Conservation (phyloP, 2,888 invertebrate genomes). For the Hirtodrosophila duncani region DNA sequence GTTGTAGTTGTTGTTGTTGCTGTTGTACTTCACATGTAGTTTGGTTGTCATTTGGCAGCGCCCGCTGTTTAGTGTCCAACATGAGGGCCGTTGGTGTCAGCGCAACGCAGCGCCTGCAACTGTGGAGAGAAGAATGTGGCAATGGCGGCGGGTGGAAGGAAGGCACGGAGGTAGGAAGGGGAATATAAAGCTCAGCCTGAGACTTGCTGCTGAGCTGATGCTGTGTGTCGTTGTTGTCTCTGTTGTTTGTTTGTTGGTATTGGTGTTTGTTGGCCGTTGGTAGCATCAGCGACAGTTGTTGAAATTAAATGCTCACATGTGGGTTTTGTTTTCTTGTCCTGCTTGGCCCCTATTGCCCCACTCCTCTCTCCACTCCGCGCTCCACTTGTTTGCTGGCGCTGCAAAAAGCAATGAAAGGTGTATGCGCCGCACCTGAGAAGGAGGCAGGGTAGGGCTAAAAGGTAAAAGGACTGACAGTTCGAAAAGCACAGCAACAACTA, state of each 20-base stretch:
- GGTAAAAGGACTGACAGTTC: conserved; percentile 11
- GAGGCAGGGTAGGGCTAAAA: conserved; percentile 3
- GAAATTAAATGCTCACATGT: conserved; percentile 77
- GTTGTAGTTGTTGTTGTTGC: conserved; percentile 43
- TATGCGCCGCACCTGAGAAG: conserved; percentile 2
- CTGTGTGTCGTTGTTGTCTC: conserved; percentile 25
- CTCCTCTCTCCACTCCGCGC: no score
- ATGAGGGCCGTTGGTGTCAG: conserved; percentile 72
- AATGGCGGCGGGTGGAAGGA: conserved; percentile 1
- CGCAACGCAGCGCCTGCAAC: conserved; percentile 28
- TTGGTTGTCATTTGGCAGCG: conserved; percentile 74
- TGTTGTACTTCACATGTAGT: conserved; percentile 71
- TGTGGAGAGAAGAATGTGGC: conserved; percentile 4
- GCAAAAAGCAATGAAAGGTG: conserved; percentile 10
- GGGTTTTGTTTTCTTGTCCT: conserved; percentile 68
- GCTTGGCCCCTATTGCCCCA: no score
- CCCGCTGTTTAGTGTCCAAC: conserved; percentile 73
- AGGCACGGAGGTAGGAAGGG: background rate
- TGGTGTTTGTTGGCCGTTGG: conserved; percentile 51
- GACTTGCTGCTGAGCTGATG: conserved; percentile 29
- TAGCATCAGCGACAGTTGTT: conserved; percentile 72
- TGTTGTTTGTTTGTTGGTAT: conserved; percentile 35
- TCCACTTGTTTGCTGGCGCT: no score
- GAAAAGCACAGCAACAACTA: background rate
- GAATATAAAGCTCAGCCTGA: conserved; percentile 1